These are phyloP conservation scores for Callosobruchus maculatus DNA, from an alignment of 2,888 invertebrate species.

Conservation along the genomic window DNA sequence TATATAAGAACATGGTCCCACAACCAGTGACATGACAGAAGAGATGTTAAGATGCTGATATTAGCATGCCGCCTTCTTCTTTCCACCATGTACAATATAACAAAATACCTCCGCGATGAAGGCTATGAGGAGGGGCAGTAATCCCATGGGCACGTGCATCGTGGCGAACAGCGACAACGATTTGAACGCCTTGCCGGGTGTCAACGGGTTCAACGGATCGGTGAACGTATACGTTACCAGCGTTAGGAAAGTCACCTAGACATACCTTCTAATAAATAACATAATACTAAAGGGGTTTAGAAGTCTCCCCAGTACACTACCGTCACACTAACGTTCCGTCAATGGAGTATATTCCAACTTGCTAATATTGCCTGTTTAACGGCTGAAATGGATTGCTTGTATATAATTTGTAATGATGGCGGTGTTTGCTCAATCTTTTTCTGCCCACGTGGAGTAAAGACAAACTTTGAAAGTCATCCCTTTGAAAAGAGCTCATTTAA, in stretches of 20 bases:
- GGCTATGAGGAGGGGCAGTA: conserved; percentile 74
- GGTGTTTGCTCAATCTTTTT: too few relatives aligned
- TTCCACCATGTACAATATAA: background rate
- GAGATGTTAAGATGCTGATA: background rate
- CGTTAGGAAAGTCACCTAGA: conserved; percentile 76
- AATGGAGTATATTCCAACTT: too few relatives aligned
- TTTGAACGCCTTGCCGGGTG: conserved; percentile 81
- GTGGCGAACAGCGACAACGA: conserved; percentile 84
- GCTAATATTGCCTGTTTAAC: too few relatives aligned
- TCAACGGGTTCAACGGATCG: conserved; percentile 59
- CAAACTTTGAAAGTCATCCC: too few relatives aligned
- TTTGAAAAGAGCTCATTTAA: too few relatives aligned
- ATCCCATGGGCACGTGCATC: conserved; percentile 79
- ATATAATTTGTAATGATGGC: too few relatives aligned
- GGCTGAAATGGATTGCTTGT: too few relatives aligned
- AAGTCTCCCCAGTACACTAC: too few relatives aligned
- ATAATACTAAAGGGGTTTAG: too few relatives aligned
- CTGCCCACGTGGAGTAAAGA: too few relatives aligned
- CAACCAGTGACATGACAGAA: background rate
- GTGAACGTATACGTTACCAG: conserved; percentile 75
- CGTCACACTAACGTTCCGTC: too few relatives aligned
- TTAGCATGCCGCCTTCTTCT: background rate
- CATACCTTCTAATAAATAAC: conserved; percentile 5
- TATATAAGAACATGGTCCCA: background rate
- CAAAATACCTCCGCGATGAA: conserved; percentile 72